Conservation (phyloP, 1,140 invertebrate species). For the Drosophila mauritiana region DNA sequence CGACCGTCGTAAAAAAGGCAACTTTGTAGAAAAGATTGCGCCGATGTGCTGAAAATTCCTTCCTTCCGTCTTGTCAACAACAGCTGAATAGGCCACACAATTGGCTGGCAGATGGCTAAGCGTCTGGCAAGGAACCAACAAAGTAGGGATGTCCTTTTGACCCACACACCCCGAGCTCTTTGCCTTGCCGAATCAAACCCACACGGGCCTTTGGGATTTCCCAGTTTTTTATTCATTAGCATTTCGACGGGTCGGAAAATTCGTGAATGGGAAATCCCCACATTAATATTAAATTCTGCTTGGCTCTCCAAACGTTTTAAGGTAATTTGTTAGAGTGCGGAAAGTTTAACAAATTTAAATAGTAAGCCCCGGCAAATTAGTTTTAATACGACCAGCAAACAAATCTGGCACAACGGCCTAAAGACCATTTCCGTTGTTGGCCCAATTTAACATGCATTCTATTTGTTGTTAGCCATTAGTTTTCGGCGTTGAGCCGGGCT, state of each 20-base stretch:
- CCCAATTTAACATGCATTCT: constrained; percentile 38
- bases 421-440: constrained; percentile 50
- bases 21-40: constrained; percentile 68
- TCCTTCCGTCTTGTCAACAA: constrained; percentile 71
- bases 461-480: constrained; percentile 47
- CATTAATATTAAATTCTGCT: constrained; percentile 68
- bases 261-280: constrained; percentile 53
- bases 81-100: constrained; percentile 63
- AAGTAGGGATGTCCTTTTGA: constrained; percentile 39
- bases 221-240: constrained; percentile 67
- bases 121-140: constrained; percentile 55
- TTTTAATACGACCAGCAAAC: constrained; percentile 41
- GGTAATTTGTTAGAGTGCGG: constrained; percentile 45
- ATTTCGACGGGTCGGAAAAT: constrained; percentile 26
- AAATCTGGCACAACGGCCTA: constrained; percentile 36
- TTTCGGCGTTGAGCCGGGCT: constrained; percentile 32
- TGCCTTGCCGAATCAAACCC: neutral
- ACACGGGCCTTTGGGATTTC: constrained; percentile 20
- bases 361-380: constrained; percentile 52
- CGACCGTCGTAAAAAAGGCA: constrained; percentile 50
- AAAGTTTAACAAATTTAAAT: constrained; percentile 56
- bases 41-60: constrained; percentile 76
- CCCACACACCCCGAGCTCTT: constrained; percentile 11
- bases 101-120: constrained; percentile 77
- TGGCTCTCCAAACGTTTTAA: constrained; percentile 13